Evolutionary conservation across 1,140 invertebrate species (phyloP).

Genomic region (Drosophila leontia): DNA sequence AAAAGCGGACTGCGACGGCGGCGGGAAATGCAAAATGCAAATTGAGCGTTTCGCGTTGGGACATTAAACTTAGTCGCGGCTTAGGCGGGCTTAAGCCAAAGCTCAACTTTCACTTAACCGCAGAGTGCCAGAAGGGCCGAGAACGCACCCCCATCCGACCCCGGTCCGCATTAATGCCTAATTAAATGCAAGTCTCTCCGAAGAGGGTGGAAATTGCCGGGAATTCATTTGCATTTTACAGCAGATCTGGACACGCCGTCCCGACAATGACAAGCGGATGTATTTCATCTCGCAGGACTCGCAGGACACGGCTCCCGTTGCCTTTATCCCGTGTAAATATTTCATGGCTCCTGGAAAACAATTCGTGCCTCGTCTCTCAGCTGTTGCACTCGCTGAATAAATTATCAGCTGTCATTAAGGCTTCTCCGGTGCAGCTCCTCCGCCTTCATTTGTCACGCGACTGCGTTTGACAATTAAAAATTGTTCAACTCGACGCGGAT

Average conservation of each 20-base stretch:
- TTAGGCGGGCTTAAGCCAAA: conserved; percentile 70
- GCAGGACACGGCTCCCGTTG: conserved; percentile 27
- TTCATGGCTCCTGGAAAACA: conserved; percentile 67
- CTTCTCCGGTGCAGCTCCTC: conserved; percentile 42
- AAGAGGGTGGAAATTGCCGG: conserved; percentile 49
- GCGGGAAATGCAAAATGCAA: conserved; percentile 69
- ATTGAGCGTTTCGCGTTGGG: conserved; percentile 47
- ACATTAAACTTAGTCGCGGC: conserved; percentile 70
- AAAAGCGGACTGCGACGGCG: not conserved
- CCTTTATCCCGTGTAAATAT: conserved; percentile 64
- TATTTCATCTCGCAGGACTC: conserved; percentile 63
- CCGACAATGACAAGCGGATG: conserved; percentile 75
- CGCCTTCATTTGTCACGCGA: conserved; percentile 74
- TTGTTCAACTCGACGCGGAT: conserved; percentile 52
- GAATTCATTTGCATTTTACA: conserved; percentile 78
- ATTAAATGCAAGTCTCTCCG: conserved; percentile 70
- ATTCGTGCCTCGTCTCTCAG: conserved; percentile 69
- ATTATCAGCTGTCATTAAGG: conserved; percentile 80
- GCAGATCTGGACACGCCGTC: conserved; percentile 52
- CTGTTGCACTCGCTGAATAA: conserved; percentile 79
- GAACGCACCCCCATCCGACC: conserved; percentile 27
- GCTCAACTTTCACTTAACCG: conserved; percentile 76
- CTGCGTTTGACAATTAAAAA: conserved; percentile 81
- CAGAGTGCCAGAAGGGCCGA: conserved; percentile 43
- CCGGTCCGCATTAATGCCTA: conserved; percentile 68